Conservation (phyloP, 1,140 invertebrate species). For the Pachyrhynchus sulphureomaculatus region DNA sequence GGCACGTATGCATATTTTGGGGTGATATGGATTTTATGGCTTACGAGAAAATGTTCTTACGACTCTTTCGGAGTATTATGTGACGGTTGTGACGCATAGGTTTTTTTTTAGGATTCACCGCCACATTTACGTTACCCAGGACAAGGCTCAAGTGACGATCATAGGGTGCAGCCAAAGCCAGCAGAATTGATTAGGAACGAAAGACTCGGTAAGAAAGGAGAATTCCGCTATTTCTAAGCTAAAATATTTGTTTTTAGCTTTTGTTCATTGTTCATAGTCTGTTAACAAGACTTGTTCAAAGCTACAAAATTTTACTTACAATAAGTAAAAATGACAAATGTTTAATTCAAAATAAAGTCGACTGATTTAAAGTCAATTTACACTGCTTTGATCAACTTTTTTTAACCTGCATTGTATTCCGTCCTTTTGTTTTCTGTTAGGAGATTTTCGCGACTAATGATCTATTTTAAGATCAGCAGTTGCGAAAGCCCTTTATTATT, state of each 20-base stretch:
- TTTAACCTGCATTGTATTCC: neutral
- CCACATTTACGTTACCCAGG: slow-evolving; percentile 22
- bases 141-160: slow-evolving; percentile 21
- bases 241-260: slow-evolving; percentile 4
- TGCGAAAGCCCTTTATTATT: neutral
- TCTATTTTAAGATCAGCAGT: neutral
- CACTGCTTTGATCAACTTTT: too few species aligned
- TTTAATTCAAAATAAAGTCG: too few species aligned
- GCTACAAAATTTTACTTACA: too few species aligned
- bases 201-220: slow-evolving; percentile 90
- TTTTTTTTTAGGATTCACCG: slow-evolving; percentile 25
- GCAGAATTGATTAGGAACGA: slow-evolving; percentile 85
- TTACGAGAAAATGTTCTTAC: too few species aligned
- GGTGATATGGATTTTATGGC: too few species aligned
- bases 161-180: slow-evolving; percentile 43
- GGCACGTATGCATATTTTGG: too few species aligned
- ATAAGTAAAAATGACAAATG: too few species aligned
- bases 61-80: too few species aligned
- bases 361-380: too few species aligned
- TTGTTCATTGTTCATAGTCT: neutral
- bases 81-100: too few species aligned
- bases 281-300: too few species aligned
- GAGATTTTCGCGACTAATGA: neutral
- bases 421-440: neutral
- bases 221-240: slow-evolving; percentile 89